Conservation (phyloP, 1,140 invertebrate genomes). For the Bombus superbus region DNA sequence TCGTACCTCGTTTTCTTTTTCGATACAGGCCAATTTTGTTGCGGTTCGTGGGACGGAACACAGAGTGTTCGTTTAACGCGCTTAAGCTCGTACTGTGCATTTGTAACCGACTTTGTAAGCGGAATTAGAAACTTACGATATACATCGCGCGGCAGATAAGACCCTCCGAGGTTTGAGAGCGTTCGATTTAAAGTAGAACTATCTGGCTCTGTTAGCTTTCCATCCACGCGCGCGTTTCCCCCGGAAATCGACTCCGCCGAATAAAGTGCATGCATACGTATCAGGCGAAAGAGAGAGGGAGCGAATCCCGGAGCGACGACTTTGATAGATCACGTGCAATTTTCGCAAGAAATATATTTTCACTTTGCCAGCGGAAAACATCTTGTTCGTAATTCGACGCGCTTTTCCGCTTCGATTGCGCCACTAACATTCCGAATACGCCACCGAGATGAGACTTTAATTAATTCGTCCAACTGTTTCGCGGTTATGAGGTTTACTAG, state of each 20-base stretch:
- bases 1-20: background rate
- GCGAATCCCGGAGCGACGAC: background rate
- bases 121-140: background rate
- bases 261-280: background rate
- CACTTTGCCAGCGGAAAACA: too few species aligned
- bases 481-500: background rate
- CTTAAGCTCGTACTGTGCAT: background rate
- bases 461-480: constrained; percentile 7
- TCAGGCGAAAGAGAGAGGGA: background rate
- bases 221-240: background rate
- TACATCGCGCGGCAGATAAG: background rate
- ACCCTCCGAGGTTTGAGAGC: background rate
- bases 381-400: background rate
- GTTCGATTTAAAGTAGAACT: constrained; percentile 34
- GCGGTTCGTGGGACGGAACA: background rate
- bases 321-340: constrained; percentile 7
- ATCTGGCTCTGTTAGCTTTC: background rate
- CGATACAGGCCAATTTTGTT: background rate
- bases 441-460: background rate
- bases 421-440: background rate
- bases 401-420: background rate
- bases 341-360: background rate
- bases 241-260: background rate
- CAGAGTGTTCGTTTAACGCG: background rate
- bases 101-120: background rate